phyloP scores from a whole-genome alignment of 2,888 invertebrate genomes.

The Heliconius sara region DNA sequence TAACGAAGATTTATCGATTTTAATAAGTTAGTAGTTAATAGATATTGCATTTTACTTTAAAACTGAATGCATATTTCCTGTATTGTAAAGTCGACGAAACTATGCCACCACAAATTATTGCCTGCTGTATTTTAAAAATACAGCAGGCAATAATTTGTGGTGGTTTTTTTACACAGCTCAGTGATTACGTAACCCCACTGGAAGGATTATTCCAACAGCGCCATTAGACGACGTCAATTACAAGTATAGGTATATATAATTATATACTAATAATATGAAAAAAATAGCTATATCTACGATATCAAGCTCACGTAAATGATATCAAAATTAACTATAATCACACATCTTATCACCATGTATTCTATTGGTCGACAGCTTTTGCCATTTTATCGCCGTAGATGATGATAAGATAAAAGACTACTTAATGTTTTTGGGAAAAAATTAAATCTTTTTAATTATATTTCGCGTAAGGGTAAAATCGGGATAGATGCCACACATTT shows the following conservation, averaged over 20 bases:
- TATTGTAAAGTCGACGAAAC: no score
- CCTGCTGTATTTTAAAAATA: no score
- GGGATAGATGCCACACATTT: no score
- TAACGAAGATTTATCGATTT: no score
- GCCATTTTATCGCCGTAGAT: conserved; percentile 1
- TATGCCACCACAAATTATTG: no score
- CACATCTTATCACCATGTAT: background rate
- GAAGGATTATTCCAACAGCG: background rate
- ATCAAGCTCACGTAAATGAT: conserved; percentile 4
- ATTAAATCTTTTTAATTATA: no score
- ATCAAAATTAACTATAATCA: conserved; percentile 15
- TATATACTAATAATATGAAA: background rate
- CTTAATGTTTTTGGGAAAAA: background rate
- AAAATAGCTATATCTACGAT: background rate
- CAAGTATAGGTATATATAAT: background rate
- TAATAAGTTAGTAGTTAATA: no score
- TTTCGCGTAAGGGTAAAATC: no score
- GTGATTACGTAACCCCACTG: background rate
- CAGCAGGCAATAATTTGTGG: no score
- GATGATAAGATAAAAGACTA: conserved; percentile 14
- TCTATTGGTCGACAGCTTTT: conserved; percentile 19
- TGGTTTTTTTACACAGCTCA: background rate
- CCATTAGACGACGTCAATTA: background rate
- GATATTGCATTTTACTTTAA: no score
- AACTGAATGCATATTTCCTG: no score